Percentiles rank a stretch among this genome's conserved stretches.
Conservation (phyloP, 2,113 vertebrate species). For the Raja brachyura region DNA sequence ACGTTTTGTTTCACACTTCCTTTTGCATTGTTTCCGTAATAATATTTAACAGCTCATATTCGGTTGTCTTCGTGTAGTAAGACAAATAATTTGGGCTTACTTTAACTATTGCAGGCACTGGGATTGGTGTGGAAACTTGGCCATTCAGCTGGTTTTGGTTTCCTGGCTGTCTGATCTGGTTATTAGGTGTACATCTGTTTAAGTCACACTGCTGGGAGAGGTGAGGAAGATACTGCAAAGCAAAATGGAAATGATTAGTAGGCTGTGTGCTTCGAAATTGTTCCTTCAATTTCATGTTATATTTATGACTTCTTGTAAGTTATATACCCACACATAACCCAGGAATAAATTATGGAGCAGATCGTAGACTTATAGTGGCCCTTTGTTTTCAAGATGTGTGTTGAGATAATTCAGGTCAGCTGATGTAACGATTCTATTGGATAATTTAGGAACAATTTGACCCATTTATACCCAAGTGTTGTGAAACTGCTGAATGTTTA, state of each 20-base stretch:
- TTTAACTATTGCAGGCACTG: conserved; percentile 73
- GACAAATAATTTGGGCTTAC: conserved; percentile 50
- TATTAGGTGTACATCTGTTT: conserved; percentile 44
- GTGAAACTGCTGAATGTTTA: background rate
- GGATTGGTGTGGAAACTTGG: conserved; percentile 54
- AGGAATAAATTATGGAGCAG: background rate
- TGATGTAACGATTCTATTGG: background rate
- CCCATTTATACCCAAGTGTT: background rate
- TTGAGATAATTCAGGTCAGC: background rate
- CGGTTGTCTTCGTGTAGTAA: background rate
- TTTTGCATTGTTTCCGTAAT: background rate
- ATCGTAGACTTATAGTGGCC: background rate
- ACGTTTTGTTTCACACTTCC: background rate
- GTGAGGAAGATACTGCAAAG: conserved; percentile 47
- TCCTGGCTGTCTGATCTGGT: conserved; percentile 57
- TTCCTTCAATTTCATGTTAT: background rate
- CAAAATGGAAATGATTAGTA: background rate
- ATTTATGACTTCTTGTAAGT: background rate
- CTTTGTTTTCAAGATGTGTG: background rate
- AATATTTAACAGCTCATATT: background rate
- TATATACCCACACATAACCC: background rate
- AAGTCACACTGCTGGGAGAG: conserved; percentile 54
- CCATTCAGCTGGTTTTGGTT: conserved; percentile 55
- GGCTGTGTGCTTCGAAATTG: background rate
- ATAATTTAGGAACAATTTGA: background rate